phyloP scores from a whole-genome alignment of 2,113 vertebrate genomes.

The Sigmodon hispidus region DNA sequence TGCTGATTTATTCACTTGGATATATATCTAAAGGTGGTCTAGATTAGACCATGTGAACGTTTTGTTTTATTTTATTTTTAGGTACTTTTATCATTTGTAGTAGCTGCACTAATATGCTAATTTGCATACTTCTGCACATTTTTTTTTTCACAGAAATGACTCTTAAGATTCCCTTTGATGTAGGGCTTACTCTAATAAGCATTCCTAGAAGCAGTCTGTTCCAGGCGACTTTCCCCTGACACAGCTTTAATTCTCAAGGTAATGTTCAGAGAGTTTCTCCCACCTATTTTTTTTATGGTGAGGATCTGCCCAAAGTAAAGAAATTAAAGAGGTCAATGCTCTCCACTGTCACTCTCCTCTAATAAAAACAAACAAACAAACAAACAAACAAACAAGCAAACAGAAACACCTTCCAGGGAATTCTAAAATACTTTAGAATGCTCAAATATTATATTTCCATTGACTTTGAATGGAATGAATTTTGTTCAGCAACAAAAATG shows the following conservation, averaged over 20 bases:
- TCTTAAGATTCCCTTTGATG: background rate
- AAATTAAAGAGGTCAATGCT: background rate
- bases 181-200: background rate
- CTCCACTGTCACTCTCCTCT: background rate
- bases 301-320: background rate
- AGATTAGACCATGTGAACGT: background rate
- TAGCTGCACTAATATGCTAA: background rate
- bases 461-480: no score
- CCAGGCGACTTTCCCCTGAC: fast-evolving
- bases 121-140: background rate
- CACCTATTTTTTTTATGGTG: background rate
- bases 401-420: background rate
- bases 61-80: background rate
- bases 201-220: fast-evolving
- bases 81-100: background rate
- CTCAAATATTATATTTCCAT: slow-evolving; percentile 11
- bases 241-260: background rate
- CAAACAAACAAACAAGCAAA: no score
- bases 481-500: background rate
- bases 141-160: background rate
- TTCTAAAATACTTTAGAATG: background rate
- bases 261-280: background rate
- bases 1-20: background rate
- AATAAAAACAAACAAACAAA: no score
- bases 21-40: background rate